Evolutionary conservation across 1,140 invertebrate species (phyloP).

Genomic region (Cylas formicarius): DNA sequence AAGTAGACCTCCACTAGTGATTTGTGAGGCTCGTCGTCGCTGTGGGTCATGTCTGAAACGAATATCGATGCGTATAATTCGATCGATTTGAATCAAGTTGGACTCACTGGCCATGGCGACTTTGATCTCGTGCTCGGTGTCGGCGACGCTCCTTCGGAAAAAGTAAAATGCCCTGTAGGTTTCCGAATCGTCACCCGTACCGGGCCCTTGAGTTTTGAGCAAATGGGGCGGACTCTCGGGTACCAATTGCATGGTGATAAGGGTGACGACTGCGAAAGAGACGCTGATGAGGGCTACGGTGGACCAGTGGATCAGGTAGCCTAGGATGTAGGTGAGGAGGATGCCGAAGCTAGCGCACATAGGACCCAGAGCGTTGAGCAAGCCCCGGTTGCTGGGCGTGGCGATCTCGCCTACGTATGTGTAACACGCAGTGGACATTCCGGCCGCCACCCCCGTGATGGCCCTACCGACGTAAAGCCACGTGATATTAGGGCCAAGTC

Average conservation of each 20-base stretch:
- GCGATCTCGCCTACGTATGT: constrained; percentile 57
- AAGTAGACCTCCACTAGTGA: constrained; percentile 41
- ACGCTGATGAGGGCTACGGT: constrained; percentile 55
- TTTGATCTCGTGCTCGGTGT: constrained; percentile 53
- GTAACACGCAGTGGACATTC: constrained; percentile 55
- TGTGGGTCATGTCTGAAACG: constrained; percentile 1
- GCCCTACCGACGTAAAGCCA: constrained; percentile 62
- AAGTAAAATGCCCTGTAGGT: constrained; percentile 50
- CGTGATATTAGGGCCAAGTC: constrained; percentile 51
- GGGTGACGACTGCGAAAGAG: constrained; percentile 49
- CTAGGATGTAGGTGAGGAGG: constrained; percentile 55
- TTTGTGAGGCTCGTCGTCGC: constrained; percentile 13
- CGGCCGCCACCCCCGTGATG: constrained; percentile 64
- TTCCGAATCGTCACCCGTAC: constrained; percentile 45
- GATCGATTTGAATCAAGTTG: neutral
- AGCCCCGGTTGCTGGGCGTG: constrained; percentile 47
- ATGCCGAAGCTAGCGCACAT: constrained; percentile 59
- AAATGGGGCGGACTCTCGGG: constrained; percentile 65
- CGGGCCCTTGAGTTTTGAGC: constrained; percentile 39
- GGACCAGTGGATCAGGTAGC: constrained; percentile 55
- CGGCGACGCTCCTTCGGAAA: constrained; percentile 49
- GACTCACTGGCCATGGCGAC: constrained; percentile 33
- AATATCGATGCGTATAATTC: constrained; percentile 1
- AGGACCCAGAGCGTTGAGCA: constrained; percentile 54
- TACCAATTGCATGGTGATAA: constrained; percentile 56